Percentiles rank a stretch among this genome's conserved stretches.
Conservation (phyloP, 2,888 invertebrate species). For the Melitaea athalia region DNA sequence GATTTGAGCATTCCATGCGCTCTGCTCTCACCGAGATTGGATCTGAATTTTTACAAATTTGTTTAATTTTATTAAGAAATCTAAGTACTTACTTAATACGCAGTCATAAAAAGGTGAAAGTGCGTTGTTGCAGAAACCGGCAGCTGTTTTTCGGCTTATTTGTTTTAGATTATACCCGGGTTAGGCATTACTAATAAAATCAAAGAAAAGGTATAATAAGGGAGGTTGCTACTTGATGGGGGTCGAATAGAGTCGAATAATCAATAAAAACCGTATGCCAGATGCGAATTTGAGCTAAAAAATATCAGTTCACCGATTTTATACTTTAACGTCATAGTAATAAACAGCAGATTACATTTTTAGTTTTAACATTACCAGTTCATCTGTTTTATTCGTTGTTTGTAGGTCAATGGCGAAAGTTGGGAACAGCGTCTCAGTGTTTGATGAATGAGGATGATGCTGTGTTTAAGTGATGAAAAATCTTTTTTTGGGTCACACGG, state of each 20-base stretch:
- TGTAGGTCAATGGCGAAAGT: conserved; percentile 43
- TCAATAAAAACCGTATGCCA: conserved; percentile 18
- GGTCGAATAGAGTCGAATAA: conserved; percentile 20
- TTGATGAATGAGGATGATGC: conserved; percentile 39
- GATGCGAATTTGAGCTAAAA: conserved; percentile 13
- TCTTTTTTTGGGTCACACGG: conserved; percentile 24
- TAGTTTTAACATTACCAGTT: conserved; percentile 7
- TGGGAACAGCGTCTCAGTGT: conserved; percentile 35
- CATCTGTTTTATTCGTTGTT: conserved; percentile 32
- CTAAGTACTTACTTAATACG: background rate
- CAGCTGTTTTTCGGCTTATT: background rate
- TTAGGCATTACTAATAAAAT: conserved; percentile 18
- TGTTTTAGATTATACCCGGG: conserved; percentile 12
- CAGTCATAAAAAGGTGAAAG: background rate
- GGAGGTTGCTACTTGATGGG: conserved; percentile 9
- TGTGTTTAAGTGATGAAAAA: conserved; percentile 28
- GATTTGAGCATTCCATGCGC: too few species aligned
- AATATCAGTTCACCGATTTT: conserved; percentile 24
- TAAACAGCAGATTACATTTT: conserved; percentile 28
- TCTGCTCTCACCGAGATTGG: too few species aligned
- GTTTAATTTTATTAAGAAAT: too few species aligned
- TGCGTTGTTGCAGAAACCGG: background rate
- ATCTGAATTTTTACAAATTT: too few species aligned
- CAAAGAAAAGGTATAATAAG: conserved; percentile 27
- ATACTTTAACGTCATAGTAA: conserved; percentile 16